Conservation (phyloP, 2,888 invertebrate genomes). For the Oligia strigilis region DNA sequence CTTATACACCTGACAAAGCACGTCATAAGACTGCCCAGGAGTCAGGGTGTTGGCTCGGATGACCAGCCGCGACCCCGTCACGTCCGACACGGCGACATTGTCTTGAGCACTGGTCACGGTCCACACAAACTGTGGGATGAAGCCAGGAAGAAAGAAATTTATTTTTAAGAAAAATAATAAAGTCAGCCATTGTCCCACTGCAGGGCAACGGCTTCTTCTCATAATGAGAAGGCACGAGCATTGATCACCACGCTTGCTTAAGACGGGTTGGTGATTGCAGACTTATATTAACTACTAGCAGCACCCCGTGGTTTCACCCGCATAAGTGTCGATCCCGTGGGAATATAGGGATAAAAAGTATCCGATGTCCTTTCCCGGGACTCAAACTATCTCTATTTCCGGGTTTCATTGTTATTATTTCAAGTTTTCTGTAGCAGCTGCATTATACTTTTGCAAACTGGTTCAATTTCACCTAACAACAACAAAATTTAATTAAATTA, state of each 20-base stretch:
- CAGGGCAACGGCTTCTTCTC: background rate
- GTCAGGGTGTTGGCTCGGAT: conserved; percentile 71
- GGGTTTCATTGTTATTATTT: conserved; percentile 24
- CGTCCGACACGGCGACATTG: conserved; percentile 66
- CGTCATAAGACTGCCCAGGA: conserved; percentile 72
- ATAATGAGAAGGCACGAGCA: background rate
- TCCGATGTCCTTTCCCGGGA: no score
- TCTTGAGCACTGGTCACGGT: conserved; percentile 65
- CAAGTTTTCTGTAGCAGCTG: conserved; percentile 6
- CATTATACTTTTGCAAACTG: conserved; percentile 31
- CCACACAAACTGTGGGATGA: conserved; percentile 77
- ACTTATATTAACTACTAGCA: background rate
- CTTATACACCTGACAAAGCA: conserved; percentile 72
- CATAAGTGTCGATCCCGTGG: no score
- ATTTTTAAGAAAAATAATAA: background rate
- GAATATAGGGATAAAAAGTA: no score
- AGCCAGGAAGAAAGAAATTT: background rate
- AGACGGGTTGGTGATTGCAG: background rate
- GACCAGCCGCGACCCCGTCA: conserved; percentile 71
- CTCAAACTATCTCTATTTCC: no score
- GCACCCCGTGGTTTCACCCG: no score
- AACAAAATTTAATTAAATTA: conserved; percentile 49
- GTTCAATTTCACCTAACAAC: conserved; percentile 35
- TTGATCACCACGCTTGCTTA: background rate
- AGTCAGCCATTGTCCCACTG: background rate